A percentile compares a stretch with the other conserved stretches of the same genome.
phyloP scores from a whole-genome alignment of 2,113 vertebrate genomes.

The Falcunculus frontatus region DNA sequence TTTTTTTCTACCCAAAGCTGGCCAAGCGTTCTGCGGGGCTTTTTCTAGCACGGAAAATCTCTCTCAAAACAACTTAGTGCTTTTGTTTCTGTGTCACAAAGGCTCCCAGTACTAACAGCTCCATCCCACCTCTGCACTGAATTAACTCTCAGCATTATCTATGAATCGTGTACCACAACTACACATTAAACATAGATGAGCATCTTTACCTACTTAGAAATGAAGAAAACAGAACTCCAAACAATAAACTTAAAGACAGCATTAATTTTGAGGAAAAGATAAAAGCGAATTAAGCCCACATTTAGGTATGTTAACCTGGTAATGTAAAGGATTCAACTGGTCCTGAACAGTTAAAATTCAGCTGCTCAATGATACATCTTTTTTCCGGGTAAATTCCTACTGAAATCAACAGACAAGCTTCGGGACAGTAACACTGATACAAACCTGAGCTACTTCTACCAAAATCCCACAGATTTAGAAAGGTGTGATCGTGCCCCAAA shows the following conservation, averaged over 20 bases:
- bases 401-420: not conserved
- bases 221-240: not conserved
- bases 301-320: not conserved
- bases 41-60: not conserved
- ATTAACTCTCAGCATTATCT: not conserved
- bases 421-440: not conserved
- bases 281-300: not conserved
- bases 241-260: not conserved
- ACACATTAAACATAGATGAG: not conserved
- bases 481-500: not conserved
- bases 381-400: not conserved
- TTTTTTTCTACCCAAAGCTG: not conserved
- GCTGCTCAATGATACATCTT: not conserved
- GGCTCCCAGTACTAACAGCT: not conserved
- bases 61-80: not conserved
- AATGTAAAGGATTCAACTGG: not conserved
- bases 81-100: not conserved
- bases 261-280: not conserved
- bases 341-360: not conserved
- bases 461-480: not conserved
- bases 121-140: not conserved
- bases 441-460: not conserved
- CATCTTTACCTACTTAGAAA: not conserved
- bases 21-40: not conserved
- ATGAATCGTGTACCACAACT: rapidly evolving